These are phyloP conservation scores for Bimastos eiseni DNA, from an alignment of 2,888 invertebrate species.

Conservation along the genomic window DNA sequence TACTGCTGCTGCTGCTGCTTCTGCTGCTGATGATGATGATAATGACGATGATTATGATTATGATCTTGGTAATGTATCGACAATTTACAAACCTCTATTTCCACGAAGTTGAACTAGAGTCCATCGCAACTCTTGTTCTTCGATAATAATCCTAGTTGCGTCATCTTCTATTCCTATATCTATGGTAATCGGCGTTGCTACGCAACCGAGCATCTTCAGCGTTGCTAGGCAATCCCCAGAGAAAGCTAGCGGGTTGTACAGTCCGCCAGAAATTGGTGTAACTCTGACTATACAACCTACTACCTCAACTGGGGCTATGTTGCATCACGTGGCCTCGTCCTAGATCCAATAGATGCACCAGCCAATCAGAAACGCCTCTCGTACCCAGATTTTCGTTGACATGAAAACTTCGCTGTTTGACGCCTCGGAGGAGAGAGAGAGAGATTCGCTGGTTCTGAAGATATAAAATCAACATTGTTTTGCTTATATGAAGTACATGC, in stretches of 20 bases:
- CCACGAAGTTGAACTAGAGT: neutral
- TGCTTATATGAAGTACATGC: neutral
- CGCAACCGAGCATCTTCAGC: neutral
- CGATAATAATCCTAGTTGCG: neutral
- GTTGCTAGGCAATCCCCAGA: slow-evolving; percentile 21
- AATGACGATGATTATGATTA: neutral
- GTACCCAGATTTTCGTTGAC: neutral
- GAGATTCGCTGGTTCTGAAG: neutral
- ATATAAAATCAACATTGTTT: neutral
- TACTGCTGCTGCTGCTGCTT: neutral
- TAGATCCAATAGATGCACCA: neutral
- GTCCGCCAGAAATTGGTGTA: slow-evolving; percentile 24
- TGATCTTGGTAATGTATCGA: neutral
- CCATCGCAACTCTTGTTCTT: neutral
- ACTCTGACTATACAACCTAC: slow-evolving; percentile 27
- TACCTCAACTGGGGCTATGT: slow-evolving; percentile 24
- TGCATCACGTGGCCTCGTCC: slow-evolving; percentile 3
- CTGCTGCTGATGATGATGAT: neutral
- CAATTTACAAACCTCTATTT: too few species aligned
- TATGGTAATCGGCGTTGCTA: neutral
- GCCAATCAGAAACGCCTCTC: neutral
- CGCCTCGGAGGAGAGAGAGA: neutral
- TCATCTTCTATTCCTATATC: neutral
- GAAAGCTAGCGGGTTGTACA: slow-evolving; percentile 25
- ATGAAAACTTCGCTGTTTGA: neutral